Evolutionary conservation across 2,888 invertebrate genomes (phyloP).

Genomic region (Fragum sueziense): DNA sequence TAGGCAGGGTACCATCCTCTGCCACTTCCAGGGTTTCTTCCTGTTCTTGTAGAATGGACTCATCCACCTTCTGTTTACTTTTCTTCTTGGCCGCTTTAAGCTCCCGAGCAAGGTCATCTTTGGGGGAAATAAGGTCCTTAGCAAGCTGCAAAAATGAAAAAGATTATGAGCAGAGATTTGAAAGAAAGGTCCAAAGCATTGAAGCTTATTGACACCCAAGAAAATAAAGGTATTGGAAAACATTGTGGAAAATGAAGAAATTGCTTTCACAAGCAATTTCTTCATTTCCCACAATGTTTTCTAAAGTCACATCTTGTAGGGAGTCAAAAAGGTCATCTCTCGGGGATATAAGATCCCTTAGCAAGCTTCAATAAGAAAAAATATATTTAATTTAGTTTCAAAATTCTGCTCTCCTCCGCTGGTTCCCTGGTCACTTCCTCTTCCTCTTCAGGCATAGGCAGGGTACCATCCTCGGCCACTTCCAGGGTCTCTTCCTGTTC

Average conservation of each 20-base stretch:
- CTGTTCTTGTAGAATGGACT: constrained; percentile 66
- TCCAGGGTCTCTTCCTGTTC: constrained; percentile 62
- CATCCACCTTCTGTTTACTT: constrained; percentile 72
- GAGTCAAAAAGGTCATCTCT: too few relatives aligned
- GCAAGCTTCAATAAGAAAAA: too few relatives aligned
- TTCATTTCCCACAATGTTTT: too few relatives aligned
- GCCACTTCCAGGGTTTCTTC: constrained; percentile 55
- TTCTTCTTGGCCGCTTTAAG: constrained; percentile 71
- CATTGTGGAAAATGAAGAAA: too few relatives aligned
- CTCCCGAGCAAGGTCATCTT: constrained; percentile 74
- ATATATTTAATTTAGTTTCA: constrained; percentile 49
- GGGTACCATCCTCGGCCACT: constrained; percentile 67
- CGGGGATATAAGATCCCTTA: too few relatives aligned
- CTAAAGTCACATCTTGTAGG: too few relatives aligned
- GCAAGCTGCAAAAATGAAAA: constrained; percentile 67
- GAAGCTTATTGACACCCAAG: too few relatives aligned
- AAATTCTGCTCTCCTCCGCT: constrained; percentile 51
- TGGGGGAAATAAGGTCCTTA: constrained; percentile 69
- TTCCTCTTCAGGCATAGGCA: constrained; percentile 69
- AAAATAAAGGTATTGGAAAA: too few relatives aligned
- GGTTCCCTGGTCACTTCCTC: constrained; percentile 39
- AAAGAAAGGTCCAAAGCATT: too few relatives aligned
- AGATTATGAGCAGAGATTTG: too few relatives aligned
- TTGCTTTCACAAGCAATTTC: too few relatives aligned
- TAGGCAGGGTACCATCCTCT: constrained; percentile 70